Percentiles rank a stretch among this genome's conserved stretches.
Conservation (phyloP, 1,140 invertebrate genomes). For the Apis cerana region DNA sequence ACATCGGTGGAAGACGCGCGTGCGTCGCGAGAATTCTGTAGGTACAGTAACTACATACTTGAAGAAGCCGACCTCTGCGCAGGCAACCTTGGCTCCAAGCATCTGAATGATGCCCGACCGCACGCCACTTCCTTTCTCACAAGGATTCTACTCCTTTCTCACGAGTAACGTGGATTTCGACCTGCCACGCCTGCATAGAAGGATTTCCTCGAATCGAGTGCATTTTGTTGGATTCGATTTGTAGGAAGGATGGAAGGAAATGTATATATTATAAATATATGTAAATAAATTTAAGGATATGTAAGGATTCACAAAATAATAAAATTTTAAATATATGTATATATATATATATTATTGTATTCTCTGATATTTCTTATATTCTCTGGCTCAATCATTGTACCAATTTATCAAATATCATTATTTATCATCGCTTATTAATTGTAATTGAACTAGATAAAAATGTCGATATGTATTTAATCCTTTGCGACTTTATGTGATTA, state of each 20-base stretch:
- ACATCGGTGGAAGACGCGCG: slow-evolving; percentile 49
- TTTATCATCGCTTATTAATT: no score
- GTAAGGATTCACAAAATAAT: no score
- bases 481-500: no score
- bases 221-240: background rate
- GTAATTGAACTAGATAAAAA: no score
- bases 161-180: background rate
- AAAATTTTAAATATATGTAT: no score
- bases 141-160: background rate
- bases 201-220: background rate
- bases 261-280: no score
- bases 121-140: background rate
- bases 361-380: no score
- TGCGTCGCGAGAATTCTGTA: slow-evolving; percentile 17
- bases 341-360: no score
- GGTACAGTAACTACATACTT: background rate
- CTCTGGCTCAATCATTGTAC: no score
- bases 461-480: no score
- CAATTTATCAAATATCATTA: no score
- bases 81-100: slow-evolving; percentile 28
- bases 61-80: background rate
- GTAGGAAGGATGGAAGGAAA: background rate
- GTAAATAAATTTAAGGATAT: no score
- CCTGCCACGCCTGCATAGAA: background rate
- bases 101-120: background rate